Evolutionary conservation across 2,797 vertebrate species (phyloP).

Genomic region (Manis crassicaudata): DNA sequence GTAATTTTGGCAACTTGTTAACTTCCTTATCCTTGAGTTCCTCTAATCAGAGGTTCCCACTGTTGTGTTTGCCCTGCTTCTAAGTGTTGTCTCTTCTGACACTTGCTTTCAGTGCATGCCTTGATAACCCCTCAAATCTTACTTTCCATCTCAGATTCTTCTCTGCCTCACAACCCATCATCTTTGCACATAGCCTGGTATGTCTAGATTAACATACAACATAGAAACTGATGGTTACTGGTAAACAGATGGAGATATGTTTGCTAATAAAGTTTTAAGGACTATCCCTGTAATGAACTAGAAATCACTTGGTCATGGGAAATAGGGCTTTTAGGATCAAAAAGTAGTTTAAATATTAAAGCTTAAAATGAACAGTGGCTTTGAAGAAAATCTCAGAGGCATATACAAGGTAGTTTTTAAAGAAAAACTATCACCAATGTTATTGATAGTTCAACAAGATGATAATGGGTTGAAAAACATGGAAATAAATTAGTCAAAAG

Average conservation of each 20-base stretch:
- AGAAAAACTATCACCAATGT: background rate
- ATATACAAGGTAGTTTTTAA: constrained; percentile 15
- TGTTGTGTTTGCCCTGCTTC: background rate
- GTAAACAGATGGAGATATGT: background rate
- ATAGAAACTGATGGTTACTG: background rate
- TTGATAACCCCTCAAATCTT: background rate
- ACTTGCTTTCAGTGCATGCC: background rate
- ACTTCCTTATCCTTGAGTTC: background rate
- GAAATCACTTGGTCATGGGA: background rate
- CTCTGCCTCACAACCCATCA: background rate
- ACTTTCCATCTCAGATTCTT: background rate
- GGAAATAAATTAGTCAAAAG: background rate
- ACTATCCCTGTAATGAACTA: background rate
- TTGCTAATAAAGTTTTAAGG: constrained; percentile 24
- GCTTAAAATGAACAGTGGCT: background rate
- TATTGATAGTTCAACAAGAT: background rate
- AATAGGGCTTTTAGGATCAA: background rate
- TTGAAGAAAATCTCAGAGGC: constrained; percentile 32
- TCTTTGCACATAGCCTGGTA: background rate
- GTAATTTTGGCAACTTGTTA: background rate
- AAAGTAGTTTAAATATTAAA: constrained; percentile 23
- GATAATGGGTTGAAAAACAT: background rate
- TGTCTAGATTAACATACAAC: background rate
- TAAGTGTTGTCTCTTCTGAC: background rate
- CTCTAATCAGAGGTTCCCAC: background rate